Evolutionary conservation across 2,888 invertebrate genomes (phyloP).

Genomic region (Argyresthia albistria): DNA sequence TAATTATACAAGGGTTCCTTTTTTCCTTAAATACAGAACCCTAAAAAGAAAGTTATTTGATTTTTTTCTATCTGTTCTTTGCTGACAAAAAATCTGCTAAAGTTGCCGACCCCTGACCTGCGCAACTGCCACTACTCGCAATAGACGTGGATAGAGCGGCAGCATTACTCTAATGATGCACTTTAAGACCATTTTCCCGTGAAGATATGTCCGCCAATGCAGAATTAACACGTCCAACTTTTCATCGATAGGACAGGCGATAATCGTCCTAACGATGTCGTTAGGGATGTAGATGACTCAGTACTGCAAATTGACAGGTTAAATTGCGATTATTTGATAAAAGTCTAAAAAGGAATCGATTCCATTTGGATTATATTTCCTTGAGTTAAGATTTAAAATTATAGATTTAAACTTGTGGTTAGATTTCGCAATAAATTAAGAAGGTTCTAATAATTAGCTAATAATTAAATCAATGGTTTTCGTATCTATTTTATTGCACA

Average conservation of each 20-base stretch:
- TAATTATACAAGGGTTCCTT: too few relatives aligned
- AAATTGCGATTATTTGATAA: neutral
- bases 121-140: conserved; percentile 37
- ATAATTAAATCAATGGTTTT: too few relatives aligned
- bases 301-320: conserved; percentile 1
- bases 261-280: conserved; percentile 3
- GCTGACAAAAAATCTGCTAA: conserved; percentile 3
- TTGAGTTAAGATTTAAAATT: too few relatives aligned
- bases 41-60: too few relatives aligned
- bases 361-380: too few relatives aligned
- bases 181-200: conserved; percentile 26
- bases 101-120: conserved; percentile 26
- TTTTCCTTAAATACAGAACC: too few relatives aligned
- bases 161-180: conserved; percentile 52
- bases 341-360: neutral
- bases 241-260: conserved; percentile 1
- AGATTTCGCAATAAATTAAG: too few relatives aligned
- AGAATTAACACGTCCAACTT: conserved; percentile 3
- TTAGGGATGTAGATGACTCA: neutral
- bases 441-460: too few relatives aligned
- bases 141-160: conserved; percentile 46
- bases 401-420: too few relatives aligned
- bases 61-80: too few relatives aligned
- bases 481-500: too few relatives aligned
- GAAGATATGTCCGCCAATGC: neutral